Evolutionary conservation across 2,797 vertebrate genomes (phyloP), one percentile per base, ranked within the genome.

Genomic region (Pteronotus mesoamericanus): DNA sequence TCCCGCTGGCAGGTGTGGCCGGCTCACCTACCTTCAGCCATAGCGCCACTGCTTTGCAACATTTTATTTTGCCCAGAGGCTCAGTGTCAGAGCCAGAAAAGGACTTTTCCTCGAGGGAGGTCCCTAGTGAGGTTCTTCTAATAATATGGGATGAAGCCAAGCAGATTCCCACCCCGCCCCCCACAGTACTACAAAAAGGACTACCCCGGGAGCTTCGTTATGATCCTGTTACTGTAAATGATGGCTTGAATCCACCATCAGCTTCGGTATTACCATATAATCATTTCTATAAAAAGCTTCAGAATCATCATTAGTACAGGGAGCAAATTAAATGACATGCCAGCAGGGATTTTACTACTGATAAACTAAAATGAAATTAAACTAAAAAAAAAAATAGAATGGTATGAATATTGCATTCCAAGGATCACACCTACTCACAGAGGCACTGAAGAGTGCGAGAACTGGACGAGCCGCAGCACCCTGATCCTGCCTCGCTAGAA

Each of bases 281-380:
- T 97, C 92, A 89, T 91, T 95, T 95, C 95, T 92, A 59, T 94
- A 77, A 97, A 91, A 94, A 61, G 46, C 82, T 94, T 96, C 53
- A 48, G 90, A 96, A 96, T 94, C 72, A 95, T 94, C 88, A 97
- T 97, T 97, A 97, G 91, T 89, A 86, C 1, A 2, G 84, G 48
- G 80, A 97, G 53, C 19, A 68, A 95, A 97, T 97, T 95, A 96
- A 94, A 97, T 92, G 94, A 64, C 94, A 96, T 24, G 88, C 90
- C 95, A 87, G 95, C 86, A 92, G 86, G 95, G 95, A 97, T 97
- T 97, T 92, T 92, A 89, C 83, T 95, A 89, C 88, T 86, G 86
- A 97, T 90, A 94, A 95, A 92, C 93, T 82, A 82, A 97, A 96
- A 91, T 83, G 94, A 98, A 96, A 96, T 95, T 84, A 96, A 96